Evolutionary conservation across 2,888 invertebrate genomes (phyloP).

Genomic region (Metalampra italica): DNA sequence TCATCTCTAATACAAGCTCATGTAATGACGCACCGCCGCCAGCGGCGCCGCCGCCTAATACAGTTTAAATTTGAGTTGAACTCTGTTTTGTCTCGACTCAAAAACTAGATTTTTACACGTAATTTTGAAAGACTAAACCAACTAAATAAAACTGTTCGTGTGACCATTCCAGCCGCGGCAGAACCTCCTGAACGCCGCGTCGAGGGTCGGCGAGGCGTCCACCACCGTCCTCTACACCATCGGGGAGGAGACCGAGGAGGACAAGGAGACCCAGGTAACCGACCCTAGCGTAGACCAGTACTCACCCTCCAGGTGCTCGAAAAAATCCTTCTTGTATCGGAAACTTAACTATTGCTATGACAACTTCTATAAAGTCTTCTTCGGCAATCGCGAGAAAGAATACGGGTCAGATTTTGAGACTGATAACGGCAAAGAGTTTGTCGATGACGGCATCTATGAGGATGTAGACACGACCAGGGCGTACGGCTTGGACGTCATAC

Average conservation of each 20-base stretch:
- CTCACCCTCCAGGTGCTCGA: slow-evolving; percentile 15
- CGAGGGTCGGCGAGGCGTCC: slow-evolving; percentile 97
- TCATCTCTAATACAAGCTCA: too few species aligned
- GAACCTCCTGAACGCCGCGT: slow-evolving; percentile 95
- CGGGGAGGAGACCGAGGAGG: slow-evolving; percentile 92
- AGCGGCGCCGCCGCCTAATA: too few species aligned
- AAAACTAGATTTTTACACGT: too few species aligned
- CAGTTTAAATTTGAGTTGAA: too few species aligned
- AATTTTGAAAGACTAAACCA: too few species aligned
- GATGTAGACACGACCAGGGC: slow-evolving; percentile 53
- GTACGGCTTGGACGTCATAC: slow-evolving; percentile 64
- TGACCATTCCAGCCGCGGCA: slow-evolving; percentile 85
- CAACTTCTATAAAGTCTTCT: slow-evolving; percentile 70
- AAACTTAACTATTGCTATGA: slow-evolving; percentile 73
- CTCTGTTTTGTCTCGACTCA: too few species aligned
- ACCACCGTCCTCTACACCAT: slow-evolving; percentile 95
- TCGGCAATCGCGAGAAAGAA: slow-evolving; percentile 45
- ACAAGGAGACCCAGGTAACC: slow-evolving; percentile 85
- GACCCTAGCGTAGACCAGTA: slow-evolving; percentile 9
- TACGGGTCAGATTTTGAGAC: slow-evolving; percentile 46
- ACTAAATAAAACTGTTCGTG: too few species aligned
- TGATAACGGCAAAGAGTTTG: slow-evolving; percentile 23
- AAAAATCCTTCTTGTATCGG: slow-evolving; percentile 62
- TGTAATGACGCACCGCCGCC: too few species aligned
- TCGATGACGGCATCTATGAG: slow-evolving; percentile 61